These are phyloP conservation scores for Drosophila affinis DNA, from an alignment of 2,888 invertebrate genomes.

Conservation along the genomic window DNA sequence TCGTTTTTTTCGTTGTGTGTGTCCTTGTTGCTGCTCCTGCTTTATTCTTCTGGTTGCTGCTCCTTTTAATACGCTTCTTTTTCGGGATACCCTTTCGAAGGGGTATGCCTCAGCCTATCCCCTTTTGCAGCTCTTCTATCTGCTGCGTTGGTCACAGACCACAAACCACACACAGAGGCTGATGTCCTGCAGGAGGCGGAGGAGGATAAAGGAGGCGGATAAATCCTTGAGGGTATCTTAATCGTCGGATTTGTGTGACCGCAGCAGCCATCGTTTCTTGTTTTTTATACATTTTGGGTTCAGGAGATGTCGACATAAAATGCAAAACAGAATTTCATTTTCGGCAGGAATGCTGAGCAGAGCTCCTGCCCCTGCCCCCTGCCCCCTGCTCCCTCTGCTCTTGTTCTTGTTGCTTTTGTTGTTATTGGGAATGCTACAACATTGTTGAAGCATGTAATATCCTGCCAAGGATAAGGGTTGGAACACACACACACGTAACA, in stretches of 20 bases:
- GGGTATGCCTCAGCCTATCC: slow-evolving; percentile 19
- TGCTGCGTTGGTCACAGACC: too few relatives aligned
- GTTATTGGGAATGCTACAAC: slow-evolving; percentile 80
- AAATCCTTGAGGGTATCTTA: not conserved
- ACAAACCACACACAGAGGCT: too few relatives aligned
- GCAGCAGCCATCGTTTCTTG: slow-evolving; percentile 15
- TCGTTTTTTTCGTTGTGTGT: slow-evolving; percentile 23
- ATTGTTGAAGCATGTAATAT: slow-evolving; percentile 81
- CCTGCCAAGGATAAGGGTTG: slow-evolving; percentile 78
- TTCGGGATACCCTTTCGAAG: slow-evolving; percentile 58
- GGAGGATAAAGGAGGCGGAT: too few relatives aligned
- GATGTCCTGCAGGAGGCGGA: not conserved
- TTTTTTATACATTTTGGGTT: slow-evolving; percentile 58
- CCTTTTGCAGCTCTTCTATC: slow-evolving; percentile 24
- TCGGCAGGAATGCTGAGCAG: slow-evolving; percentile 72
- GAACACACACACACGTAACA: slow-evolving; percentile 46
- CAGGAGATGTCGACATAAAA: slow-evolving; percentile 75
- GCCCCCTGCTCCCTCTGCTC: not conserved
- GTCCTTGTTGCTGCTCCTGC: slow-evolving; percentile 50
- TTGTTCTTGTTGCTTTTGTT: slow-evolving; percentile 42
- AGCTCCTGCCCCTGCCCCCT: not conserved
- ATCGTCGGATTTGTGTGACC: slow-evolving; percentile 5
- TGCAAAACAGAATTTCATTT: slow-evolving; percentile 80
- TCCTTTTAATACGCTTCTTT: slow-evolving; percentile 45
- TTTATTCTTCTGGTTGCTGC: slow-evolving; percentile 43